These are phyloP conservation scores for Vanessa atalanta DNA, from an alignment of 1,140 invertebrate genomes.

Conservation along the genomic window DNA sequence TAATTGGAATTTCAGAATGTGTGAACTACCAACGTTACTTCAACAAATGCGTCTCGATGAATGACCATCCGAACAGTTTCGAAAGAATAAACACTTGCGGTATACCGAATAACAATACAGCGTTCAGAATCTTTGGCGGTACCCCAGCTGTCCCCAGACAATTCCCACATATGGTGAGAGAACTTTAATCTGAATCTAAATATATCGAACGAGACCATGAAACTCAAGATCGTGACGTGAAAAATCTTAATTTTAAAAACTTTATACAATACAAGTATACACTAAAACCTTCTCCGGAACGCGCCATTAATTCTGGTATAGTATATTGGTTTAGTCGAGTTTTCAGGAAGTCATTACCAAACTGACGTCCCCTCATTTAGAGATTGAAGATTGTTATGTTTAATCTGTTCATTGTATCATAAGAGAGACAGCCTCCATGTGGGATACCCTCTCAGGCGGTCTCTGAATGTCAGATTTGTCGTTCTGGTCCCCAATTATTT, in stretches of 20 bases:
- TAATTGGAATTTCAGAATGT: slow-evolving; percentile 30
- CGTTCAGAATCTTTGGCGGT: slow-evolving; percentile 30
- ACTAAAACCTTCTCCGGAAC: neutral
- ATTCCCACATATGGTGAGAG: slow-evolving; percentile 36
- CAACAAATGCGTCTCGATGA: slow-evolving; percentile 21
- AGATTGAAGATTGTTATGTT: too few relatives aligned
- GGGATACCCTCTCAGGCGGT: too few relatives aligned
- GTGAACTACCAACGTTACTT: slow-evolving; percentile 25
- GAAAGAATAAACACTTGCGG: slow-evolving; percentile 18
- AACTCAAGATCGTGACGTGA: neutral
- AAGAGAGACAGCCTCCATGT: too few relatives aligned
- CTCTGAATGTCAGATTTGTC: too few relatives aligned
- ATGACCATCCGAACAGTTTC: neutral
- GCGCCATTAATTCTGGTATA: neutral
- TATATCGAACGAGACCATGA: neutral
- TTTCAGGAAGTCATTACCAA: neutral
- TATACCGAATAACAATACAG: neutral
- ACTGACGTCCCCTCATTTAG: too few relatives aligned
- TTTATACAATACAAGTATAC: neutral
- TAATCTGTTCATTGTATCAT: too few relatives aligned
- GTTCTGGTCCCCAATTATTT: too few relatives aligned
- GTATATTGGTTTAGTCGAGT: neutral
- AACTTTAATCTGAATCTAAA: neutral
- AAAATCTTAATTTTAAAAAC: neutral
- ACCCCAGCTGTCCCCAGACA: slow-evolving; percentile 8